These are phyloP conservation scores for Plectrocnemia conspersa DNA, from an alignment of 1,140 invertebrate species.

Conservation along the genomic window DNA sequence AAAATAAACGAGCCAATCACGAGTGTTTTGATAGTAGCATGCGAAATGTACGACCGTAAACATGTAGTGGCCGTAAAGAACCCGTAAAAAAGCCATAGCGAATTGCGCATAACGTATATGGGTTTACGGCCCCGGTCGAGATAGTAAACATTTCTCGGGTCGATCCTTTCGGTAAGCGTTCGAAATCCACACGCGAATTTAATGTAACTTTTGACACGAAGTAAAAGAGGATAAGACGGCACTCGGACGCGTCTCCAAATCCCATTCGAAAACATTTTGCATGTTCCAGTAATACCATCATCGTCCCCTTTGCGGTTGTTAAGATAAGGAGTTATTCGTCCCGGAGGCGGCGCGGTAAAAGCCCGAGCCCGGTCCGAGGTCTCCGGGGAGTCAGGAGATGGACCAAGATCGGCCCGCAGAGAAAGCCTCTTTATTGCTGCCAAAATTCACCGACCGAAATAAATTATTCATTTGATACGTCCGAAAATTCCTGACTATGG, in stretches of 20 bases:
- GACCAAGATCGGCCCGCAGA: conserved; percentile 23
- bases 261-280: conserved; percentile 36
- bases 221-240: conserved; percentile 19
- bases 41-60: too few species aligned
- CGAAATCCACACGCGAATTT: conserved; percentile 11
- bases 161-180: background rate
- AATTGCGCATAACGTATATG: too few species aligned
- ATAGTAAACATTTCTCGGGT: too few species aligned
- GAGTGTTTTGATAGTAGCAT: too few species aligned
- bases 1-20: too few species aligned
- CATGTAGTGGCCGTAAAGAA: too few species aligned
- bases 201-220: conserved; percentile 22
- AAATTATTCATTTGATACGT: conserved; percentile 27
- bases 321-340: conserved; percentile 37
- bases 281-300: conserved; percentile 34
- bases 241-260: conserved; percentile 27
- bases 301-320: conserved; percentile 36
- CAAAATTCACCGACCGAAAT: conserved; percentile 14
- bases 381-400: conserved; percentile 20
- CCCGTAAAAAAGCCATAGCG: too few species aligned
- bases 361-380: conserved; percentile 26
- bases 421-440: conserved; percentile 13
- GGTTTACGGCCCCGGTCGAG: too few species aligned
- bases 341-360: conserved; percentile 33
- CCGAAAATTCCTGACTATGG: conserved; percentile 22